Percentiles rank a stretch among this genome's conserved stretches.
Evolutionary conservation across 35 echinoderm and acorn worm species (phyloP).

Genomic region (Holothuria glaberrima): DNA sequence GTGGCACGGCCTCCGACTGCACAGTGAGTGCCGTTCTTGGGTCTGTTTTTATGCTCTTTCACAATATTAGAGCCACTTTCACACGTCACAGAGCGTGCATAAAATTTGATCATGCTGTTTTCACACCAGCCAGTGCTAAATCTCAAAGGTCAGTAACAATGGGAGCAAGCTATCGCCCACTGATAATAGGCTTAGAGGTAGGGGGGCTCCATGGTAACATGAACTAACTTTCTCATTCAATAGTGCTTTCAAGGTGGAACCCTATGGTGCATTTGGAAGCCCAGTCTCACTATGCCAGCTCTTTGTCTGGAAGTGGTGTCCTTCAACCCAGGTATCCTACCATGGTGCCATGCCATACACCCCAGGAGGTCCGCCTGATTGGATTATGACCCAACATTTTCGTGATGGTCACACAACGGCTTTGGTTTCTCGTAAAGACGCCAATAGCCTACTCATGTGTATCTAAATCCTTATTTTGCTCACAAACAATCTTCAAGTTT

Average conservation of each 20-base stretch:
- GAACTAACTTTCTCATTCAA: background rate
- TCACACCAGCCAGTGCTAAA: slow-evolving; percentile 28
- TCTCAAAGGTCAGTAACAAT: slow-evolving; percentile 42
- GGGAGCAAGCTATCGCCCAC: slow-evolving; percentile 2
- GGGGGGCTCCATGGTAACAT: slow-evolving; percentile 40
- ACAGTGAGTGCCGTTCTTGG: no score
- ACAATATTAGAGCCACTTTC: no score
- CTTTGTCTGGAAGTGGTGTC: slow-evolving; percentile 1
- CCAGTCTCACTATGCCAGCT: slow-evolving; percentile 18
- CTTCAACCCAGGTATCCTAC: slow-evolving; percentile 22
- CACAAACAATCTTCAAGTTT: no score
- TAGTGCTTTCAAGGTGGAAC: background rate
- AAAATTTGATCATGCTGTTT: background rate
- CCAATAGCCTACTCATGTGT: no score
- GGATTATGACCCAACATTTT: slow-evolving; percentile 8
- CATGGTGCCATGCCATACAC: slow-evolving; percentile 53
- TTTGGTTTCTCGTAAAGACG: no score
- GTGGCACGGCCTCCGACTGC: no score
- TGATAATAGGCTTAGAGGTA: slow-evolving; percentile 18
- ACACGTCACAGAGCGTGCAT: no score
- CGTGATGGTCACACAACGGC: background rate
- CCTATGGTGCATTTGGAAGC: slow-evolving; percentile 13
- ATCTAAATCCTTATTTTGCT: no score
- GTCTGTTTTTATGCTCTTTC: no score
- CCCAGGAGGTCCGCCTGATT: slow-evolving; percentile 34